Conservation (phyloP, 2,113 vertebrate genomes). For the Trachemys scripta region DNA sequence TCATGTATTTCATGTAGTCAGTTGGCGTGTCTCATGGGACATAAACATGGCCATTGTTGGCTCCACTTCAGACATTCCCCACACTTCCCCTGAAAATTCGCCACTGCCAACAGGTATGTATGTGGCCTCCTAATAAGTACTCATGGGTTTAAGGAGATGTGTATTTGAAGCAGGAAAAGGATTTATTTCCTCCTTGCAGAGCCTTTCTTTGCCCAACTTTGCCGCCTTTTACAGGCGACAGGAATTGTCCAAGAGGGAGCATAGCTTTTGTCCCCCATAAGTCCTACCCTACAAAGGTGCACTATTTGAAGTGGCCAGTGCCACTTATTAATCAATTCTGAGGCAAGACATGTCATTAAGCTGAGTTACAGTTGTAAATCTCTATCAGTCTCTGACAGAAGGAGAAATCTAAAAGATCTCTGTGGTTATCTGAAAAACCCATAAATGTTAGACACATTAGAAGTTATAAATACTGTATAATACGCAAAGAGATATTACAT, state of each 20-base stretch:
- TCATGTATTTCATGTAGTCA: neutral
- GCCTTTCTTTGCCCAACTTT: neutral
- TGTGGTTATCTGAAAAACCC: neutral
- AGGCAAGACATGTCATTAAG: neutral
- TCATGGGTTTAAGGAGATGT: neutral
- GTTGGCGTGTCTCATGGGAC: neutral
- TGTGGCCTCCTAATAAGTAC: neutral
- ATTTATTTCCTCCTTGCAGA: neutral
- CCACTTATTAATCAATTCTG: neutral
- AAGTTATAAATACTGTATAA: neutral
- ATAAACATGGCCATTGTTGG: neutral
- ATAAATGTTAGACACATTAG: neutral
- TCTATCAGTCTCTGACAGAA: neutral
- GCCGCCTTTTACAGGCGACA: neutral
- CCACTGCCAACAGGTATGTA: neutral
- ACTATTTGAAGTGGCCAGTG: neutral
- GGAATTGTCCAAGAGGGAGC: neutral
- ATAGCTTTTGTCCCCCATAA: neutral
- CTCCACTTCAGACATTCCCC: neutral
- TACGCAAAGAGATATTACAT: neutral
- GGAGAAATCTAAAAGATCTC: neutral
- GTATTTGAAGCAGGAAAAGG: neutral
- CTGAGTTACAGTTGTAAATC: neutral
- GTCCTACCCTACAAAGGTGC: neutral
- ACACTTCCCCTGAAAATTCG: neutral